A percentile compares a stretch with the other conserved stretches of the same genome.
Conservation (phyloP, 1,140 invertebrate species). For the Telenomus remus region DNA sequence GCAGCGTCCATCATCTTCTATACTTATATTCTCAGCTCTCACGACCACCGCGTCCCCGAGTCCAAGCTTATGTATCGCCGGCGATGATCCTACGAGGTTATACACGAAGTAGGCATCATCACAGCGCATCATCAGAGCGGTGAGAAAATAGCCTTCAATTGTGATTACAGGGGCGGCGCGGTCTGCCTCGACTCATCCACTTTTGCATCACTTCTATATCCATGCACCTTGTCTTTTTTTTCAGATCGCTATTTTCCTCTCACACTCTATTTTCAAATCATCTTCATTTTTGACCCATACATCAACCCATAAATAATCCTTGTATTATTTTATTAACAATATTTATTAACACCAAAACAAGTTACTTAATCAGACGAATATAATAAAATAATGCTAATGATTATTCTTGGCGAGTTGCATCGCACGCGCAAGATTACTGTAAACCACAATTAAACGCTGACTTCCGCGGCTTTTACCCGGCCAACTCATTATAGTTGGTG, state of each 20-base stretch:
- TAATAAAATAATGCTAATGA: constrained; percentile 40
- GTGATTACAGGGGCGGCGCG: constrained; percentile 75
- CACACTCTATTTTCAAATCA: not conserved
- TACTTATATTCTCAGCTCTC: constrained; percentile 75
- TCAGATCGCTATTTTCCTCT: not conserved
- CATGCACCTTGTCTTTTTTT: constrained; percentile 2
- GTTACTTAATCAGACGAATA: constrained; percentile 19
- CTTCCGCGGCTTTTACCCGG: constrained; percentile 57
- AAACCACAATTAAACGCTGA: constrained; percentile 66
- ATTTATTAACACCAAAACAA: no score
- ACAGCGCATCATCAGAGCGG: constrained; percentile 74
- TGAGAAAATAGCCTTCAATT: constrained; percentile 77
- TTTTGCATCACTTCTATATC: constrained; percentile 30
- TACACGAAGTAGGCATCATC: constrained; percentile 63
- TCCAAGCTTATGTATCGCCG: constrained; percentile 56
- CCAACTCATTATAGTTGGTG: constrained; percentile 56
- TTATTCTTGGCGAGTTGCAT: constrained; percentile 36
- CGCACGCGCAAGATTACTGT: constrained; percentile 58
- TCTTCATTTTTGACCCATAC: no score
- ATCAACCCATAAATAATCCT: no score
- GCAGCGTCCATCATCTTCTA: constrained; percentile 75
- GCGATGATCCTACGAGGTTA: constrained; percentile 73
- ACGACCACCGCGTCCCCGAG: constrained; percentile 61
- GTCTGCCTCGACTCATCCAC: constrained; percentile 61
- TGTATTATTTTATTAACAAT: no score